Evolutionary conservation across 2,113 vertebrate species (phyloP).

Genomic region (Brachionichthys hirsutus): DNA sequence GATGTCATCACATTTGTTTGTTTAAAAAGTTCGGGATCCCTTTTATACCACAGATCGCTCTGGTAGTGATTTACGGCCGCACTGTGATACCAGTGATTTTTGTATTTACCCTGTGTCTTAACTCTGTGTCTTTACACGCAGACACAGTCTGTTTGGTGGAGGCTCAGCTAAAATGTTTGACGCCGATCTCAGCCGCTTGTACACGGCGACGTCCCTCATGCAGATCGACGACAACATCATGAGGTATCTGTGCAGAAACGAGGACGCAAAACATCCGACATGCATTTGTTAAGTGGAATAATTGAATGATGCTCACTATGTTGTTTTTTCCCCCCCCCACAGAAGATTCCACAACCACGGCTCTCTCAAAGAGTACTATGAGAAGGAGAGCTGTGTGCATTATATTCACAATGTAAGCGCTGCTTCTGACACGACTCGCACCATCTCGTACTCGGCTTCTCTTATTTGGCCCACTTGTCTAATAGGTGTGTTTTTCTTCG

Average conservation of each 20-base stretch:
- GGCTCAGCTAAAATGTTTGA: slow-evolving; percentile 82
- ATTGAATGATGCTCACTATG: neutral
- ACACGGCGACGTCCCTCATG: slow-evolving; percentile 96
- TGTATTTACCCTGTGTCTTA: neutral
- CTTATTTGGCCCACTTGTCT: slow-evolving; percentile 1
- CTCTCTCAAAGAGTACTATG: slow-evolving; percentile 96
- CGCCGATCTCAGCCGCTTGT: slow-evolving; percentile 86
- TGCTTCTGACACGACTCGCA: neutral
- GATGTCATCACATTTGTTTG: no score
- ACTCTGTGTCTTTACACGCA: slow-evolving; percentile 49
- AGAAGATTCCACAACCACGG: slow-evolving; percentile 96
- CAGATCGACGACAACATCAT: slow-evolving; percentile 97
- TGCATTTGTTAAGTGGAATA: neutral
- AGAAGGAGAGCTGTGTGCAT: slow-evolving; percentile 94
- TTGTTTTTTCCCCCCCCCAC: slow-evolving; percentile 45
- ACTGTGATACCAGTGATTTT: neutral
- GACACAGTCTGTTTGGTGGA: slow-evolving; percentile 87
- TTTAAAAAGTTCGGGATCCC: no score
- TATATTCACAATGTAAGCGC: slow-evolving; percentile 91
- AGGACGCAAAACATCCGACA: neutral
- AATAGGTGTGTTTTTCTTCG: neutral
- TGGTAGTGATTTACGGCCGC: neutral
- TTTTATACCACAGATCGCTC: neutral
- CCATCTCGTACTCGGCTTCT: neutral
- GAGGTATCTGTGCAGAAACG: slow-evolving; percentile 79